Evolutionary conservation across 2,113 vertebrate species (phyloP).

Genomic region (Candoia aspera): DNA sequence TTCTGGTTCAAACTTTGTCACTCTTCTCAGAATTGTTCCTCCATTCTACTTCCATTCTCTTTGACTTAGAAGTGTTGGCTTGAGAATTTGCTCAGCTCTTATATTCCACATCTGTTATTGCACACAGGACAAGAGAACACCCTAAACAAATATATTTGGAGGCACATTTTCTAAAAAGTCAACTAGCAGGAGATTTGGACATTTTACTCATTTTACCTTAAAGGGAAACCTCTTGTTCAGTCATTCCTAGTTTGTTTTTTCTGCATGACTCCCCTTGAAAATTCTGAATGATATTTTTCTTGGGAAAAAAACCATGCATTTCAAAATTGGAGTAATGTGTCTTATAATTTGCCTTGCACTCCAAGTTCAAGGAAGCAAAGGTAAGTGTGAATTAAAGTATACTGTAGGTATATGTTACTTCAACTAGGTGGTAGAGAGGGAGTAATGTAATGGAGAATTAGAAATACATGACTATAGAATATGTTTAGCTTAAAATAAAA

Average conservation of each 20-base stretch:
- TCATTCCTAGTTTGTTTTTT: slow-evolving; percentile 40
- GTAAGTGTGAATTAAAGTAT: slow-evolving; percentile 72
- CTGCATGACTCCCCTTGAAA: slow-evolving; percentile 54
- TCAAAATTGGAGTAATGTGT: slow-evolving; percentile 75
- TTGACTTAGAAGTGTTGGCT: neutral
- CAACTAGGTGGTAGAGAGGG: neutral
- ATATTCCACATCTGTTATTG: slow-evolving; percentile 39
- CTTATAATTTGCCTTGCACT: slow-evolving; percentile 74
- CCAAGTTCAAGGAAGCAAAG: slow-evolving; percentile 78
- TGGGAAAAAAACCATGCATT: slow-evolving; percentile 75
- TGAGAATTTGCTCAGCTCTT: slow-evolving; percentile 10
- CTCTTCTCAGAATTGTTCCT: slow-evolving; percentile 69
- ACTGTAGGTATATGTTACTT: slow-evolving; percentile 10
- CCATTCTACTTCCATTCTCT: slow-evolving; percentile 22
- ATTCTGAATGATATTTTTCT: slow-evolving; percentile 56
- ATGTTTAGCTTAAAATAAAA: neutral
- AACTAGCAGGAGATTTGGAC: neutral
- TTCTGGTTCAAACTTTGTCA: slow-evolving; percentile 75
- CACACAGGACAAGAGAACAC: neutral
- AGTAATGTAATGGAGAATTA: neutral
- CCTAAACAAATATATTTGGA: slow-evolving; percentile 24
- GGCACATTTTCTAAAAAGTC: slow-evolving; percentile 25
- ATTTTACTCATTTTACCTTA: slow-evolving; percentile 16
- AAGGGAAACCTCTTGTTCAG: slow-evolving; percentile 23
- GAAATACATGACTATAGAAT: neutral